Base-by-base conservation (phyloP, 2,888 invertebrate species). In the Teleiodes luculella region DNA sequence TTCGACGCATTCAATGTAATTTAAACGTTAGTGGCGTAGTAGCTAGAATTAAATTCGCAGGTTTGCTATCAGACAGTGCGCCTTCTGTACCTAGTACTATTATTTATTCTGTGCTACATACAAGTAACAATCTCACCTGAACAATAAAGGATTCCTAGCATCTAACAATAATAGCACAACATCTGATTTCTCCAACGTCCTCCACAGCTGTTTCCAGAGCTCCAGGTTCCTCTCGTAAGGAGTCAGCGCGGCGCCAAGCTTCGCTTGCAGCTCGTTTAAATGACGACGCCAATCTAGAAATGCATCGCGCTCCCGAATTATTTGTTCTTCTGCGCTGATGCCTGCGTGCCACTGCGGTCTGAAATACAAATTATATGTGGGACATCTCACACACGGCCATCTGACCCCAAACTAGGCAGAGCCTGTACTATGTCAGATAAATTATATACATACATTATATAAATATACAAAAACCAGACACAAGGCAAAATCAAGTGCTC, bases 161-260 rank as follows among this genome's bases (percentile, higher is more conserved):
- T 99, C 99, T 11, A 99, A 95, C 59, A 99, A 96, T 80, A 99
- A 96, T 11, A 97, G 93, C 13, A 98, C 91, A 0, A 98, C 92
- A 85, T 98, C 97, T 74, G 98, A 97, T 65, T 96, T 93, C 80
- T 99, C 99, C n/a, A 99, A 93, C 0, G 99, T 99, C 65, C 99
- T 92, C 99, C 99, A 99, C 31, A 99, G 80, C 78, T 99, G 99
- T 47, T 98, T 92, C 99, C 99, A 99, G 67, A 99, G 96, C 77
- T 99, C 98, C 16, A 99, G 80, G 84, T 99, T 99, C 72, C 97
- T 95, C 74, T 99, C 99, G 82, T 97, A 99, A 0, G 99, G 99
- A 0, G 99, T 99, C 60, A 99, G 83, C 0, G 96, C 90, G 2
- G 98, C 90, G 0, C 94, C 94, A 43, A 97, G 93, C 13, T 93